phyloP scores from a whole-genome alignment of 2,888 invertebrate genomes.

The Lasius platythorax region DNA sequence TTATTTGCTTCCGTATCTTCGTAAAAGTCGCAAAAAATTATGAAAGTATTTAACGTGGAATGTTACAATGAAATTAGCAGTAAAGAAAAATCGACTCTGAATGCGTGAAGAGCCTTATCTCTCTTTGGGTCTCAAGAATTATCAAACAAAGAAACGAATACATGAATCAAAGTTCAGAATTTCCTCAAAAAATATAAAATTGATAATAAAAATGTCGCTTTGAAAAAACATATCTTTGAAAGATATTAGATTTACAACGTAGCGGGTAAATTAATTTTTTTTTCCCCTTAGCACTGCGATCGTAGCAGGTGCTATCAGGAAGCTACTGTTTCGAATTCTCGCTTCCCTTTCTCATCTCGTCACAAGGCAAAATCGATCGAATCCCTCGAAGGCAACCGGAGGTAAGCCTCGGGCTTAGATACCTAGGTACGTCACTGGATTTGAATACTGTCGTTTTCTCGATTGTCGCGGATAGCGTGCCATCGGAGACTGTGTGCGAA shows the following conservation, averaged over 20 bases:
- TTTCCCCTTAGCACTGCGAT: background rate
- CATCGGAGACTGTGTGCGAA: constrained; percentile 48
- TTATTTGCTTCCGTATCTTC: background rate
- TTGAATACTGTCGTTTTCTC: constrained; percentile 81
- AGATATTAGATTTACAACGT: too few species aligned
- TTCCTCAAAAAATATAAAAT: background rate
- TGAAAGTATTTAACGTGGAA: background rate
- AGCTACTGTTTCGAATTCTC: constrained; percentile 46
- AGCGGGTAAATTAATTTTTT: background rate
- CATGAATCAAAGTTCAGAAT: background rate
- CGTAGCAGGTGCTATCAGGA: background rate
- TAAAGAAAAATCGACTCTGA: background rate
- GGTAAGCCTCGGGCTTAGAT: constrained; percentile 69
- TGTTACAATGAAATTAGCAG: background rate
- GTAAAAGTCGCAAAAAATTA: background rate
- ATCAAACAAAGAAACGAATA: background rate
- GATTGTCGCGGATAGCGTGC: constrained; percentile 80
- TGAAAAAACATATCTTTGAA: background rate
- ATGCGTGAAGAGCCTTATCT: background rate
- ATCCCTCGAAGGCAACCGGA: constrained; percentile 68
- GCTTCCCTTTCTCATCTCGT: constrained; percentile 57
- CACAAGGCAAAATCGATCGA: constrained; percentile 77
- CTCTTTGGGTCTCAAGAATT: background rate
- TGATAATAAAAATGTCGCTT: background rate
- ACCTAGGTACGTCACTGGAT: constrained; percentile 76